Conservation (phyloP, 2,888 invertebrate species). For the Stomorhina lunata region DNA sequence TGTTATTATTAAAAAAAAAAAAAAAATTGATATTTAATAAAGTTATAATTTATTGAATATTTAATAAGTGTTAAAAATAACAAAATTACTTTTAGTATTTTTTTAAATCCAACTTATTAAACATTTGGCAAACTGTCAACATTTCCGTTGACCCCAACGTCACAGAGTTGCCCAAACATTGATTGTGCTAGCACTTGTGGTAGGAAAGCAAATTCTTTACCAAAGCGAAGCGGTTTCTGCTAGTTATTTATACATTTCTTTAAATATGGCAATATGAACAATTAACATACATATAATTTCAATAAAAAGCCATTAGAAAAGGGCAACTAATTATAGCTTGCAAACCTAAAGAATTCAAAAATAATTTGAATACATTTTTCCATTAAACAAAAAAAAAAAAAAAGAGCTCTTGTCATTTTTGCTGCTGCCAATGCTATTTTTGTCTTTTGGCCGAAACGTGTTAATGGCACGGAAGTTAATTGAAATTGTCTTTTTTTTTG, state of each 20-base stretch:
- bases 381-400: neutral
- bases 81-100: neutral
- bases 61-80: neutral
- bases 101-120: conserved; percentile 12
- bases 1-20: too few relatives aligned
- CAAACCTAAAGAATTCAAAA: neutral
- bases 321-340: conserved; percentile 12
- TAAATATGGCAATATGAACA: conserved; percentile 45
- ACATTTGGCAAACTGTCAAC: conserved; percentile 58
- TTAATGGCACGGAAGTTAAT: conserved; percentile 64
- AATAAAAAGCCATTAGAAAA: conserved; percentile 30
- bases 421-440: neutral
- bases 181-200: too few relatives aligned
- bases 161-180: conserved; percentile 27
- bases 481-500: neutral
- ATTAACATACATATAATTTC: conserved; percentile 23
- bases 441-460: conserved; percentile 41
- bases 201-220: too few relatives aligned
- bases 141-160: conserved; percentile 56
- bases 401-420: too few relatives aligned
- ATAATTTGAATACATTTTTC: neutral
- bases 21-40: too few relatives aligned
- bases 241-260: too few relatives aligned
- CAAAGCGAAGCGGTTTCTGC: too few relatives aligned
- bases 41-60: too few relatives aligned